A percentile compares a stretch with the other conserved stretches of the same genome.
These are phyloP conservation scores for Zelostemma sp. DNA, from an alignment of 1,140 invertebrate genomes.

Conservation along the genomic window DNA sequence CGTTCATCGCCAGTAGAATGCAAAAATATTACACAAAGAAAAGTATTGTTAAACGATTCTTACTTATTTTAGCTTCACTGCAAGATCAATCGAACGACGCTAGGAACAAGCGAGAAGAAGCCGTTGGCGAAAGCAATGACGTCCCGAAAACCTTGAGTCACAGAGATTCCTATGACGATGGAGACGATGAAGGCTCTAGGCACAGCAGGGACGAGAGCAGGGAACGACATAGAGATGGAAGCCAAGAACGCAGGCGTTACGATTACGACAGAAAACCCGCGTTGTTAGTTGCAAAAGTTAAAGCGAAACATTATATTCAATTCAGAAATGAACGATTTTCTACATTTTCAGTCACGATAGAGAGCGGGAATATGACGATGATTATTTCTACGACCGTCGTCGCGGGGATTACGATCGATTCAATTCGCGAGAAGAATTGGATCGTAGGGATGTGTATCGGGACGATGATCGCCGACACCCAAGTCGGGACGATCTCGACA, in stretches of 20 bases:
- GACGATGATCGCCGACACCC: conserved; percentile 60
- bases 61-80: conserved; percentile 40
- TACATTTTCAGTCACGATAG: conserved; percentile 58
- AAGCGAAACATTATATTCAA: too few relatives aligned
- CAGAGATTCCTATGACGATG: conserved; percentile 64
- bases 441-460: conserved; percentile 56
- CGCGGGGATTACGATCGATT: conserved; percentile 67
- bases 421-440: conserved; percentile 61
- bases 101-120: conserved; percentile 64
- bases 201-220: conserved; percentile 65
- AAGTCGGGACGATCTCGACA: conserved; percentile 62
- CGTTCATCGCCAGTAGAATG: too few relatives aligned
- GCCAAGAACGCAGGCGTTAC: conserved; percentile 58
- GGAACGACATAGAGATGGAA: conserved; percentile 60
- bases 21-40: too few relatives aligned
- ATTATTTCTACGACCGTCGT: conserved; percentile 69
- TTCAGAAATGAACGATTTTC: not conserved
- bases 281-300: conserved; percentile 6
- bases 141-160: conserved; percentile 53
- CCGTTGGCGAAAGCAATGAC: conserved; percentile 58
- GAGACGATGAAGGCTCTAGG: conserved; percentile 63
- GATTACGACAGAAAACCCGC: conserved; percentile 60
- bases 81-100: conserved; percentile 56
- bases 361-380: conserved; percentile 65
- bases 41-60: too few relatives aligned